These are phyloP conservation scores for Phrynocephalus vlangalii DNA, from an alignment of 2,797 vertebrate species.

Conservation along the genomic window DNA sequence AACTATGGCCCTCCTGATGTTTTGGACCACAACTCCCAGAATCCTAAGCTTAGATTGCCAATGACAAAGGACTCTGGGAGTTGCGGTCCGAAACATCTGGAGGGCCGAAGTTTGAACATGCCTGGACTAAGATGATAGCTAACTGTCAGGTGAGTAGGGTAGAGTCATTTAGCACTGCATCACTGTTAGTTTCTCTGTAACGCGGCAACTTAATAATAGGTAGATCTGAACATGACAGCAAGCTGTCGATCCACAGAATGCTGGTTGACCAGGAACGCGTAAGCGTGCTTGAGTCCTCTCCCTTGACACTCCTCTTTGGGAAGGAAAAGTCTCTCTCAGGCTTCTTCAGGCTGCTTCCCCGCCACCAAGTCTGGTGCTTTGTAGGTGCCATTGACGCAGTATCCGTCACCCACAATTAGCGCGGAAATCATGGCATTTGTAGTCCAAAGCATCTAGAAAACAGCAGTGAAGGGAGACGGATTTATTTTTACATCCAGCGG, in stretches of 20 bases:
- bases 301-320: too few relatives aligned
- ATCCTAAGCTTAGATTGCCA: too few relatives aligned
- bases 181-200: too few relatives aligned
- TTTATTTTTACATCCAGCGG: neutral
- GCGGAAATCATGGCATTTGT: neutral
- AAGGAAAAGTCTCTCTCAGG: neutral
- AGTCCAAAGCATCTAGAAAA: neutral
- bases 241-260: neutral
- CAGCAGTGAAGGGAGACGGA: neutral
- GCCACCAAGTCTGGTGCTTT: too few relatives aligned
- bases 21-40: too few relatives aligned
- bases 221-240: neutral
- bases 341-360: neutral
- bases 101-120: too few relatives aligned
- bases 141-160: neutral
- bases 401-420: neutral
- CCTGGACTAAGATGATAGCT: neutral
- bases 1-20: too few relatives aligned
- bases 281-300: neutral
- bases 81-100: too few relatives aligned
- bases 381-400: neutral
- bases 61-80: too few relatives aligned
- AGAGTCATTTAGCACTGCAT: neutral
- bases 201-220: neutral
- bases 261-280: neutral